Base-by-base conservation (phyloP, 2,797 vertebrate genomes). In the Chloroceryle amazona region DNA sequence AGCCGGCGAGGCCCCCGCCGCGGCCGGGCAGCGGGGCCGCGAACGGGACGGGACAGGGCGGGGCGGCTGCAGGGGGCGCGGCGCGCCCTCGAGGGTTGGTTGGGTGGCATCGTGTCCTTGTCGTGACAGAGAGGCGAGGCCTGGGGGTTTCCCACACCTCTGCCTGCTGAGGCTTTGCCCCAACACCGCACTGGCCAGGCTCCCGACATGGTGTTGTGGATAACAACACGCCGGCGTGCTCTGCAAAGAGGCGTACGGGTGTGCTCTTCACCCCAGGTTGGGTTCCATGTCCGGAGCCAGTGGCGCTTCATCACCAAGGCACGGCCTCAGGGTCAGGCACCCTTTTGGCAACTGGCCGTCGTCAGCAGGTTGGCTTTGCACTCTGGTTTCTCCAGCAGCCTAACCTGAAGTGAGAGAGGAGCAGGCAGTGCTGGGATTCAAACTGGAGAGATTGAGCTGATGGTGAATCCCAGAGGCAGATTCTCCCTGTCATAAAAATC, bases 261-360 rank as follows among this genome's bases (percentile, higher is more conserved):
- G 1, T 0, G 1, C 4, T 22, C 23, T n/a, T 33, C 25, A 23
- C 9, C 21, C 4, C 0, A 1, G 37, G 10, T 2, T 28, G 23
- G 23, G 3, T 9, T 29, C 20, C 1, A 0, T 10, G 16, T 8
- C 31, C 41, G 9, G 47, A 35, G 29, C 19, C 7, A 52, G 22
- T 1, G 46, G 33, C 16, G 29, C 11, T 23, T n/a, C 31, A 1
- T 25, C 13, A 3, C 8, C 20, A 26, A 3, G 46, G 1, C 13
- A 3, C 0, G 2, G 35, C 16, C 22, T 4, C 1, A 3, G 3
- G 29, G 15, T 16, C 25, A 2, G 0, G 49, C 26, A 9, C 19
- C 3, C 0, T 10, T 28, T 29, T 1, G 21, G 2, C 2, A 1
- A 3, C 10, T 5, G 1, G n/a, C 42, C n/a, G 37, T 14, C 2